Evolutionary conservation across 1,140 invertebrate species (phyloP).

Genomic region (Bombus pyrosoma): DNA sequence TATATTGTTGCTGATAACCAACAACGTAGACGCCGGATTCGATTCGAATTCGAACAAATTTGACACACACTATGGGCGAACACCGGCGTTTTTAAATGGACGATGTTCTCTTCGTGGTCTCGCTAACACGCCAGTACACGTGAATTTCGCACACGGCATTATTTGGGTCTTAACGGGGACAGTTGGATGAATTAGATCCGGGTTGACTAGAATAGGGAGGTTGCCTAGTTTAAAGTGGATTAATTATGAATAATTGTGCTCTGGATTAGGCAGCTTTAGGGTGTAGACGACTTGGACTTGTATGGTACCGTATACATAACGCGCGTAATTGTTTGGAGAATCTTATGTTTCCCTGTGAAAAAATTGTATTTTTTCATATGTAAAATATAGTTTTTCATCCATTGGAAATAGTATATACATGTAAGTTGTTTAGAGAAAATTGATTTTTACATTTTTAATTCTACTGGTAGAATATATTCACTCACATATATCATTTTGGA

Average conservation of each 20-base stretch:
- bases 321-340: not conserved
- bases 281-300: not conserved
- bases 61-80: not conserved
- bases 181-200: constrained; percentile 2
- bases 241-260: constrained; percentile 13
- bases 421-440: not conserved
- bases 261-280: constrained; percentile 8
- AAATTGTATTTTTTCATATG: not conserved
- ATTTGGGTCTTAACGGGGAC: constrained; percentile 9
- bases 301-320: not conserved
- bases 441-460: not conserved
- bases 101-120: not conserved
- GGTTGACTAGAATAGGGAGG: constrained; percentile 2
- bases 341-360: not conserved
- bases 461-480: not conserved
- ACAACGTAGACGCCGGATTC: not conserved
- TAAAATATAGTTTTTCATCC: not conserved
- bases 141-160: not conserved
- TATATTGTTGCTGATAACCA: constrained; percentile 51
- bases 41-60: not conserved
- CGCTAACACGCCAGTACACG: not conserved
- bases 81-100: not conserved
- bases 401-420: not conserved
- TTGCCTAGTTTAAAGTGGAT: not conserved
- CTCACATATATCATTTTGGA: not conserved